phyloP scores from a whole-genome alignment of 2,113 vertebrate genomes.

The Ceratotherium simum region DNA sequence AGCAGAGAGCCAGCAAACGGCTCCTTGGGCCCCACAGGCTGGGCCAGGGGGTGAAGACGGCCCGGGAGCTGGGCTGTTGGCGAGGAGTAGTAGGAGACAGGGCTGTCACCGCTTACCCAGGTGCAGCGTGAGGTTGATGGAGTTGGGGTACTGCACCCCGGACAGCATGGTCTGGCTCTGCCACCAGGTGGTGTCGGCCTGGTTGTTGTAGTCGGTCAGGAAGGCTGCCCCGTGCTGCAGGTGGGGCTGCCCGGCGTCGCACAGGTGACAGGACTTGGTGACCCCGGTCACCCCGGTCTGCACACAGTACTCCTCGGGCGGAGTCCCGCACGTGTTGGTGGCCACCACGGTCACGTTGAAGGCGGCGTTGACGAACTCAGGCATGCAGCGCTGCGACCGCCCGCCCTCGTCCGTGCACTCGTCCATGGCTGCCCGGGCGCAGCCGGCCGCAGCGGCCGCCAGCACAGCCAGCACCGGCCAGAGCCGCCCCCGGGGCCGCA shows the following conservation, averaged over 20 bases:
- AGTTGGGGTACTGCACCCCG: conserved; percentile 95
- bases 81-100: neutral
- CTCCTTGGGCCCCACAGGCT: neutral
- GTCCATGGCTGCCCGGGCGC: conserved; percentile 94
- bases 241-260: conserved; percentile 92
- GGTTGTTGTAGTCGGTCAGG: conserved; percentile 99
- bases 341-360: conserved; percentile 97
- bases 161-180: conserved; percentile 99
- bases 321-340: conserved; percentile 96
- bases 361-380: conserved; percentile 98
- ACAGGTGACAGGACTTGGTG: conserved; percentile 99
- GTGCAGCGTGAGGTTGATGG: conserved; percentile 98
- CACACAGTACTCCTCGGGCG: conserved; percentile 98
- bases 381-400: conserved; percentile 95
- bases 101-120: conserved; percentile 91
- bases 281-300: conserved; percentile 99
- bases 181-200: conserved; percentile 98
- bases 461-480: conserved; percentile 72
- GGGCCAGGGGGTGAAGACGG: neutral
- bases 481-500: conserved; percentile 61
- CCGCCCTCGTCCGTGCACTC: conserved; percentile 89
- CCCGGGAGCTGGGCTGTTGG: neutral
- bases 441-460: conserved; percentile 76
- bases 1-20: neutral
- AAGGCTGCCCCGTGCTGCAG: conserved; percentile 94